Evolutionary conservation across 30 jellyfish, hydroid and myxozoan species (phyloP).

Genomic region (Aurelia aurita): DNA sequence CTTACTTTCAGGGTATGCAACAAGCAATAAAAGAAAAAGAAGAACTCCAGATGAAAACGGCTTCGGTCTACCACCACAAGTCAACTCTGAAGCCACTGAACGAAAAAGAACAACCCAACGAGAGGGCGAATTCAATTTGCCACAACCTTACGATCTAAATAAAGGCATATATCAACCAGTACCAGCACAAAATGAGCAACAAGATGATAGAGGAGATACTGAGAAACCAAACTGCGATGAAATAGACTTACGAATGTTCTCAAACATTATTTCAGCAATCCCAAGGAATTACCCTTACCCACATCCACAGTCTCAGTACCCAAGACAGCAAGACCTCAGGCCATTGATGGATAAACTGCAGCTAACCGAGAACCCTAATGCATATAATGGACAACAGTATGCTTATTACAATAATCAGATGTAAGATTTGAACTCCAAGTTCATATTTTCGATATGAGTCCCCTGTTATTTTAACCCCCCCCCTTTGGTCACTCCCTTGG

Average conservation of each 20-base stretch:
- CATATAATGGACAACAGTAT: conserved; percentile 26
- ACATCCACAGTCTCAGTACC: neutral
- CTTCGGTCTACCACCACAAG: neutral
- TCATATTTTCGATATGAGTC: too few species aligned
- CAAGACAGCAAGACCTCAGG: conserved; percentile 1
- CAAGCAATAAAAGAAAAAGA: neutral
- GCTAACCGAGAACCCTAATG: neutral
- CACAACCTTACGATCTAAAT: conserved; percentile 4
- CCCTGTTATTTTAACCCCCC: too few species aligned
- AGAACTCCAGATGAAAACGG: neutral
- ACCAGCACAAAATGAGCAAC: neutral
- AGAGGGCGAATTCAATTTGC: conserved; percentile 9
- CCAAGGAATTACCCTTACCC: conserved; percentile 10
- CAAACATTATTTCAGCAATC: conserved; percentile 15
- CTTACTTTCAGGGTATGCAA: neutral
- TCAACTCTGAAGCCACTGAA: neutral
- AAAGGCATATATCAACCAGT: neutral
- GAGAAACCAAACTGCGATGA: conserved; percentile 6
- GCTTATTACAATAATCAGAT: neutral
- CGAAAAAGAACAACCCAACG: neutral
- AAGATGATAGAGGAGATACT: neutral
- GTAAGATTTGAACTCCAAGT: too few species aligned
- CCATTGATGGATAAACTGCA: conserved; percentile 13
- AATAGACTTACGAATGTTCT: conserved; percentile 42
- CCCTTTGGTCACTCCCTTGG: too few species aligned